A percentile compares a stretch with the other conserved stretches of the same genome.
Conservation (phyloP, 2,888 invertebrate genomes). For the Lithophane ornitopus region DNA sequence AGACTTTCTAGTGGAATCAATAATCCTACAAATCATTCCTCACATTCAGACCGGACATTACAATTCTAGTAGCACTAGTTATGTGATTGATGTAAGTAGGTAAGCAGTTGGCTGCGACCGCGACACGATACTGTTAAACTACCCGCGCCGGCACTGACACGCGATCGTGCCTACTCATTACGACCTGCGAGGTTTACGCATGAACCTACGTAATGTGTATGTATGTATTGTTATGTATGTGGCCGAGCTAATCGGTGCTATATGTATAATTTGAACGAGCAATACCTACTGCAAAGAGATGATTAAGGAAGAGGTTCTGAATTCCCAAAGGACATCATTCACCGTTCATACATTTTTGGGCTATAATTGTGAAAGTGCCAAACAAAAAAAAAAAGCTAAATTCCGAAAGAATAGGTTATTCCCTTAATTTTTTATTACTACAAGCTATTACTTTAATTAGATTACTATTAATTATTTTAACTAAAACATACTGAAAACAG, state of each 20-base stretch:
- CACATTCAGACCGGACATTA: constrained; percentile 18
- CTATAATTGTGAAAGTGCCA: too few species aligned
- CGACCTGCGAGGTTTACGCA: constrained; percentile 32
- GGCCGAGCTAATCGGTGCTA: neutral
- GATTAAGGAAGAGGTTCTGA: neutral
- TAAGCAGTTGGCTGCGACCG: constrained; percentile 44
- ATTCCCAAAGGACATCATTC: too few species aligned
- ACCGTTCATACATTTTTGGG: too few species aligned
- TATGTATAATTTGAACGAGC: neutral
- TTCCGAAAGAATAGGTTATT: too few species aligned
- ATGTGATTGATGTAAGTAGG: constrained; percentile 60
- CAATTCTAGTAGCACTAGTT: constrained; percentile 43
- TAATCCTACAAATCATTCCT: constrained; percentile 9
- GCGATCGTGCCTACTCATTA: constrained; percentile 55
- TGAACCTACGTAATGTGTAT: neutral
- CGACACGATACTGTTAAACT: constrained; percentile 41
- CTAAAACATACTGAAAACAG: too few species aligned
- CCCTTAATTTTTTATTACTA: too few species aligned
- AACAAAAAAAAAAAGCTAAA: too few species aligned
- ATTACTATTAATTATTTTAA: too few species aligned
- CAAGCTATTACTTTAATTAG: too few species aligned
- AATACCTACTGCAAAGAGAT: neutral
- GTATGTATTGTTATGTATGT: constrained; percentile 2
- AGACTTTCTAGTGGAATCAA: constrained; percentile 10
- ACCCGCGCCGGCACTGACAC: constrained; percentile 35